These are phyloP conservation scores for Protomyctophum bolini DNA, from an alignment of 2,113 vertebrate genomes.

Conservation along the genomic window DNA sequence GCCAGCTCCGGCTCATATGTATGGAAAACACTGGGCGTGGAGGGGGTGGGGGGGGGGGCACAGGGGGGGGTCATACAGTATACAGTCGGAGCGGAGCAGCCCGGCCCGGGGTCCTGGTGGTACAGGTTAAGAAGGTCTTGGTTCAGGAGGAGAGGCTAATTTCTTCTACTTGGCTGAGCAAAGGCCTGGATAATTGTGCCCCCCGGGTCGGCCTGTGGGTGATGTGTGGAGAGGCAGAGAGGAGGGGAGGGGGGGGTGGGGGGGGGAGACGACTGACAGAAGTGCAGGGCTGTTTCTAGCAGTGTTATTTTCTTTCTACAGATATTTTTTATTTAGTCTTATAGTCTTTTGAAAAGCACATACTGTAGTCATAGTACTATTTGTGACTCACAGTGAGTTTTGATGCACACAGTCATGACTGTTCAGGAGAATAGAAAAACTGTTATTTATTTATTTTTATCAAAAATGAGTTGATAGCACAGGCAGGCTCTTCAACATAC, in stretches of 20 bases:
- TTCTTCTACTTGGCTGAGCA: slow-evolving; percentile 75
- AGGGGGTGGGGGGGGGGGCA: slow-evolving; percentile 23
- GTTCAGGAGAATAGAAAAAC: too few relatives aligned
- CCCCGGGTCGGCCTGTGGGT: slow-evolving; percentile 66
- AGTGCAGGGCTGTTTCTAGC: too few relatives aligned
- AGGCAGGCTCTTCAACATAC: too few relatives aligned
- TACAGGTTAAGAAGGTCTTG: slow-evolving; percentile 70
- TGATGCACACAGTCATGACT: too few relatives aligned
- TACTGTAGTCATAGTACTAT: too few relatives aligned
- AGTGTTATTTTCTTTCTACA: too few relatives aligned
- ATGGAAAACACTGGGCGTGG: slow-evolving; percentile 65
- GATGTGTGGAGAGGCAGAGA: slow-evolving; percentile 50
- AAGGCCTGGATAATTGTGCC: slow-evolving; percentile 76
- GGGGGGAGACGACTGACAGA: not conserved
- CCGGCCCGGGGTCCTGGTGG: slow-evolving; percentile 47
- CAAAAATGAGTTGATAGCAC: too few relatives aligned
- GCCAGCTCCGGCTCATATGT: slow-evolving; percentile 59
- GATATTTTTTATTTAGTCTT: too few relatives aligned
- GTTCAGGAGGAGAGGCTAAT: slow-evolving; percentile 69
- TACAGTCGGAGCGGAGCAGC: slow-evolving; percentile 68
- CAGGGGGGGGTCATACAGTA: slow-evolving; percentile 54
- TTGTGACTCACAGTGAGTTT: too few relatives aligned
- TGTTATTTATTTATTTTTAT: too few relatives aligned
- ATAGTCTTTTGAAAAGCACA: too few relatives aligned
- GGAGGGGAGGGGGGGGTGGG: slow-evolving; percentile 22